phyloP scores from a whole-genome alignment of 1,140 invertebrate genomes.

The Campodea augens region DNA sequence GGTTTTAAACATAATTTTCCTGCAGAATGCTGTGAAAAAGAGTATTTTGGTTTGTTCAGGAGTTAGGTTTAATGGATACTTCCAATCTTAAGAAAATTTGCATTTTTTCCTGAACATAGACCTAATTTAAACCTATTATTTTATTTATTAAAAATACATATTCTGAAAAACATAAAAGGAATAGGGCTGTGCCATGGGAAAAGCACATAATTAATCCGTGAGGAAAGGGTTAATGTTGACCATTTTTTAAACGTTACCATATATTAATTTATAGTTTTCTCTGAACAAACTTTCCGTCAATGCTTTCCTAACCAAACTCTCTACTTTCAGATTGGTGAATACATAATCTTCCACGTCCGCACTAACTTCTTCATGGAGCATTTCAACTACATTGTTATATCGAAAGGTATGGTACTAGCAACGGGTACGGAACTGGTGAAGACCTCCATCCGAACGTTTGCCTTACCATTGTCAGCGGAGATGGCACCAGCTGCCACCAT shows the following conservation, averaged over 20 bases:
- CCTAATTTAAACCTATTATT: no score
- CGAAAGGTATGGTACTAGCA: conserved; percentile 44
- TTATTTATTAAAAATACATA: no score
- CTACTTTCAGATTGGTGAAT: conserved; percentile 58
- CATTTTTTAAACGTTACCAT: conserved; percentile 1
- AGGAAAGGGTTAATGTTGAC: background rate
- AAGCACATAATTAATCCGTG: no score
- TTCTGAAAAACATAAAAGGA: no score
- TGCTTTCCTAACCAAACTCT: conserved; percentile 11
- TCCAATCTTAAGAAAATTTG: no score
- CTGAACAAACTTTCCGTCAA: conserved; percentile 1
- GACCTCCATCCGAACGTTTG: conserved; percentile 53
- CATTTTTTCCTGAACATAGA: no score
- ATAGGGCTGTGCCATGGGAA: no score
- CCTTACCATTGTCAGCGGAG: conserved; percentile 69
- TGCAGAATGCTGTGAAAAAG: no score
- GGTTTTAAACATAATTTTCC: no score
- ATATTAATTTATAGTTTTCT: conserved; percentile 3
- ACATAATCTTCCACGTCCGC: conserved; percentile 83
- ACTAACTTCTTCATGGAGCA: conserved; percentile 75
- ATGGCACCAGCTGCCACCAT: conserved; percentile 85
- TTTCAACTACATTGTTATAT: conserved; percentile 79
- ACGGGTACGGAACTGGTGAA: conserved; percentile 23
- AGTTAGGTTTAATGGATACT: no score
- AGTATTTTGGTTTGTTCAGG: no score